These are phyloP conservation scores for Crotalus helleri DNA, from an alignment of 2,113 vertebrate genomes.

Conservation along the genomic window DNA sequence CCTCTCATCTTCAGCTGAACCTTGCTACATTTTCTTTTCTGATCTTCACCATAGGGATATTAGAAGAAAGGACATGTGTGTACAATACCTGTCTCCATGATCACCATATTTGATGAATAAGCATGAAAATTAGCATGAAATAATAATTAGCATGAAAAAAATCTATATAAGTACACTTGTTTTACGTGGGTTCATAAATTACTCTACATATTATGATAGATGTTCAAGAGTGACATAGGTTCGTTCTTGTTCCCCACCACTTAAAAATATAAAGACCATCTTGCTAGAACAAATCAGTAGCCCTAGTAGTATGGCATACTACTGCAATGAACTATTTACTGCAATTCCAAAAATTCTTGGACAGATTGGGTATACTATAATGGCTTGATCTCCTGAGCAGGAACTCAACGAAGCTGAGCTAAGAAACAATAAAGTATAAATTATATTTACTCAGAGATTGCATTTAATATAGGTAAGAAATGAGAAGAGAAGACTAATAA, in stretches of 20 bases:
- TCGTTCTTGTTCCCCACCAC: not conserved
- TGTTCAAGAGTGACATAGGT: not conserved
- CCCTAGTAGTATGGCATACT: not conserved
- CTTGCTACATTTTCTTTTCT: not conserved
- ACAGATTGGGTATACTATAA: not conserved
- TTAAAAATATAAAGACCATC: not conserved
- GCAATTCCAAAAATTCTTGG: not conserved
- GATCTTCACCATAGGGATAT: not conserved
- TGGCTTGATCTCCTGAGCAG: not conserved
- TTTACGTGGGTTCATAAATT: not conserved
- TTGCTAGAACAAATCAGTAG: not conserved
- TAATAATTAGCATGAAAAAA: not conserved
- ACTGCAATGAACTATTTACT: not conserved
- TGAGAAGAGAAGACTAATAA: not conserved
- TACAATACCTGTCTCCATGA: not conserved
- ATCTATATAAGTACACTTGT: not conserved
- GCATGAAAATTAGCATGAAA: not conserved
- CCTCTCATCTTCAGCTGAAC: not conserved
- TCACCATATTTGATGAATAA: not conserved
- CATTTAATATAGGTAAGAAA: not conserved
- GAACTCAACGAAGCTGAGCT: not conserved
- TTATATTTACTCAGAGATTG: not conserved
- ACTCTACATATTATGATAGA: not conserved
- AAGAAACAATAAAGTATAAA: not conserved
- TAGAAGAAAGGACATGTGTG: not conserved